phyloP scores from a whole-genome alignment of 2,113 vertebrate genomes.

The Dicaeum eximium region DNA sequence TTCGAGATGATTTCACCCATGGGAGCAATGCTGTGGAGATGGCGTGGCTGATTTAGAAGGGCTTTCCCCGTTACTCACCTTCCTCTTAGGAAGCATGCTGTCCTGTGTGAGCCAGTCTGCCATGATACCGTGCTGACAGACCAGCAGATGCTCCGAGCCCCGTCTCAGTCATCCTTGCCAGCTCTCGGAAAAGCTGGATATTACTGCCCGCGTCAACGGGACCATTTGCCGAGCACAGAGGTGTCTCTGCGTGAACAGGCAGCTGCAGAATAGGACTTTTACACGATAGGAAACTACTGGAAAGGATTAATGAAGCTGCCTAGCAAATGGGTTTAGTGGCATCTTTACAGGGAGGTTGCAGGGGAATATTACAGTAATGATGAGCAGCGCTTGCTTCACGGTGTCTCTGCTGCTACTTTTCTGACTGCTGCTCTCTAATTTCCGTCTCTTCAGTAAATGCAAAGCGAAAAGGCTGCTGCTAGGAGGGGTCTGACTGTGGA shows the following conservation, averaged over 20 bases:
- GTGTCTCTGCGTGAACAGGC: background rate
- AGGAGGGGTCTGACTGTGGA: conserved; percentile 25
- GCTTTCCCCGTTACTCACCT: background rate
- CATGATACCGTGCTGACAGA: background rate
- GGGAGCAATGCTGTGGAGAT: background rate
- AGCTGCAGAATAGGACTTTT: background rate
- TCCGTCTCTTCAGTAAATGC: background rate
- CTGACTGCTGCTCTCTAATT: background rate
- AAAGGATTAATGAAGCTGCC: background rate
- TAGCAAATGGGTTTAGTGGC: background rate
- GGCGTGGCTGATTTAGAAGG: background rate
- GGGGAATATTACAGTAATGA: background rate
- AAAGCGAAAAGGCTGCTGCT: background rate
- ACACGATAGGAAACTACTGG: background rate
- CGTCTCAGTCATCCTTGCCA: background rate
- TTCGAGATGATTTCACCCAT: background rate
- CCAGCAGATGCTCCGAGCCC: background rate
- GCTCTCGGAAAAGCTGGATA: background rate
- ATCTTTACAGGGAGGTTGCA: background rate
- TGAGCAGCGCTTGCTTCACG: background rate
- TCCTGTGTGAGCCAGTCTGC: background rate
- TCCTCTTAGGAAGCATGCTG: background rate
- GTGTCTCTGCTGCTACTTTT: background rate
- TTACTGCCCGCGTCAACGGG: background rate
- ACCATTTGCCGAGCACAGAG: fast-evolving